These are phyloP conservation scores for Sternotherus odoratus DNA, from an alignment of 2,797 vertebrate species.

Conservation along the genomic window DNA sequence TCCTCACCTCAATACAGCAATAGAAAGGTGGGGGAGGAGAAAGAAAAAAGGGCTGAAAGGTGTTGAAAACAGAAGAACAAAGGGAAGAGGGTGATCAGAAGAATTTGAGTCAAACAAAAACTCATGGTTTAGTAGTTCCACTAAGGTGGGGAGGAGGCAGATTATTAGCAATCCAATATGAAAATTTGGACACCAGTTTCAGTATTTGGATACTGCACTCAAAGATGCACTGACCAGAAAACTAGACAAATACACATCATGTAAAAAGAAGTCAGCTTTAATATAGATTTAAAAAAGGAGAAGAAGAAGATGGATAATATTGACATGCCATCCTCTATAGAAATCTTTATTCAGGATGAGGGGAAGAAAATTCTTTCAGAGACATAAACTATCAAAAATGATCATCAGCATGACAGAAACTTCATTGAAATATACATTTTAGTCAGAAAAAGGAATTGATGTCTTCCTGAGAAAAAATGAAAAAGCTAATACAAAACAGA, in stretches of 20 bases:
- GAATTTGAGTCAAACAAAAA: neutral
- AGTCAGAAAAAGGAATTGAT: neutral
- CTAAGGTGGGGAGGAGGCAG: neutral
- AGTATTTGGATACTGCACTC: neutral
- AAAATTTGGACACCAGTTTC: neutral
- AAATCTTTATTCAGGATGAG: neutral
- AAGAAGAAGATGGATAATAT: fast-evolving
- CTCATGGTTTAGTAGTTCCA: neutral
- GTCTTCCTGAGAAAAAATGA: neutral
- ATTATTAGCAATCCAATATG: neutral
- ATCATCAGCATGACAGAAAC: constrained; percentile 13
- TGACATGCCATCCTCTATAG: neutral
- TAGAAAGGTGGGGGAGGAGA: neutral
- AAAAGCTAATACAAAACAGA: neutral
- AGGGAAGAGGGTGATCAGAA: neutral
- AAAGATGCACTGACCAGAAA: neutral
- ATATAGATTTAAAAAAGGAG: neutral
- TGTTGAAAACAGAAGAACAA: neutral
- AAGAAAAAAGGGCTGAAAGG: neutral
- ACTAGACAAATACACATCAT: neutral
- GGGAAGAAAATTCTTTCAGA: neutral
- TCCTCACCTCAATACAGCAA: neutral
- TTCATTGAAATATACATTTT: constrained; percentile 7
- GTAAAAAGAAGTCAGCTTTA: neutral
- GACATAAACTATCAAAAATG: neutral